These are phyloP conservation scores for Trichonephila inaurata DNA, from an alignment of 1,140 invertebrate species.

Conservation along the genomic window DNA sequence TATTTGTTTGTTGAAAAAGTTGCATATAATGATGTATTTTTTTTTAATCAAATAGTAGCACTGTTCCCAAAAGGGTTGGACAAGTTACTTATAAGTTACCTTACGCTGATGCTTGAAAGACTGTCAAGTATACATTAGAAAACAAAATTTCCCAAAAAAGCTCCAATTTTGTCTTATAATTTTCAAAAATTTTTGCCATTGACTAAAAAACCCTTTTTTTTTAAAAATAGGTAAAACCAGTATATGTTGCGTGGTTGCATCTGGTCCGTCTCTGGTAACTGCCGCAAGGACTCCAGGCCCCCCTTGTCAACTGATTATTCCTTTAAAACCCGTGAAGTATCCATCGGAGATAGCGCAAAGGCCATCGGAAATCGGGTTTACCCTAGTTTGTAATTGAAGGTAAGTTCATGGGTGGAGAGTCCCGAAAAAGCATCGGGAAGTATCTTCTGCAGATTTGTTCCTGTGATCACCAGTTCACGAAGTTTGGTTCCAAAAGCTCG, in stretches of 20 bases:
- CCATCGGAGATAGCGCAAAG: constrained; percentile 77
- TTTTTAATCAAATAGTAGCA: too few species aligned
- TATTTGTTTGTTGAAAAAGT: too few species aligned
- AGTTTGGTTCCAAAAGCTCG: constrained; percentile 78
- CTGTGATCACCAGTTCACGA: constrained; percentile 77
- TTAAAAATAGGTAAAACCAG: neutral
- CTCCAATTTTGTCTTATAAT: too few species aligned
- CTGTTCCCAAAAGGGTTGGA: too few species aligned
- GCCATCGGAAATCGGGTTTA: constrained; percentile 75
- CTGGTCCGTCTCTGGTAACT: constrained; percentile 37
- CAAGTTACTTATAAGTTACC: too few species aligned
- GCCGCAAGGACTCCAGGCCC: constrained; percentile 68
- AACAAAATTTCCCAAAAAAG: too few species aligned
- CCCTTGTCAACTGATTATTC: constrained; percentile 72
- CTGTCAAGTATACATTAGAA: too few species aligned
- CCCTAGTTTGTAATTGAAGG: constrained; percentile 75
- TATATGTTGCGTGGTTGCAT: constrained; percentile 69
- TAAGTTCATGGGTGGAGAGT: constrained; percentile 77
- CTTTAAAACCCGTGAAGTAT: constrained; percentile 77
- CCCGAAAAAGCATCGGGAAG: constrained; percentile 78
- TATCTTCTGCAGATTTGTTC: constrained; percentile 75
- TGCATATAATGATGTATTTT: too few species aligned
- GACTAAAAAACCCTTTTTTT: too few species aligned
- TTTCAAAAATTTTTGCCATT: too few species aligned
- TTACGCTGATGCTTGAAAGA: too few species aligned